A percentile compares a stretch with the other conserved stretches of the same genome.
These are phyloP conservation scores for Tetraodon nigroviridis DNA, from an alignment of 2,113 vertebrate species.

Conservation along the genomic window DNA sequence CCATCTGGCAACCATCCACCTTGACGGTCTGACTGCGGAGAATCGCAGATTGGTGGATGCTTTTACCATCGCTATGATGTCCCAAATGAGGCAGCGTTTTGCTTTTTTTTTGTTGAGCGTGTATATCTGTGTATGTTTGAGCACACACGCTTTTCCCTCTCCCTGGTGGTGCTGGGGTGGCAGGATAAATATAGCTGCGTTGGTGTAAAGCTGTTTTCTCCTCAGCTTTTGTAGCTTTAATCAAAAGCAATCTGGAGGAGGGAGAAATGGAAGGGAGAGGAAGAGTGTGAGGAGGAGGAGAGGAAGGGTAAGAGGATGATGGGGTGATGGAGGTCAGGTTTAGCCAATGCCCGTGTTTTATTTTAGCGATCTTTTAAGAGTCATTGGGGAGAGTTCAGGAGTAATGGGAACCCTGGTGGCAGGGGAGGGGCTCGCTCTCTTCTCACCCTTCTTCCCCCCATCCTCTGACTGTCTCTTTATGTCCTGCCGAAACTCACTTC, in stretches of 20 bases:
- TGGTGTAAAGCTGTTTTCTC: conserved; percentile 70
- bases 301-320: conserved; percentile 10
- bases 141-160: conserved; percentile 37
- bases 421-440: conserved; percentile 34
- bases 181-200: conserved; percentile 77
- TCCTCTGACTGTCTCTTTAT: conserved; percentile 29
- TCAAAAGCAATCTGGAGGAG: conserved; percentile 79
- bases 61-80: conserved; percentile 56
- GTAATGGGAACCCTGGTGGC: conserved; percentile 67
- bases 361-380: conserved; percentile 71
- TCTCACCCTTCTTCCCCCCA: conserved; percentile 20
- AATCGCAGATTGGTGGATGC: conserved; percentile 59
- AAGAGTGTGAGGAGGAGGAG: conserved; percentile 1
- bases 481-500: conserved; percentile 30
- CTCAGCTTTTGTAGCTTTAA: conserved; percentile 75
- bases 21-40: conserved; percentile 42
- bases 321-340: conserved; percentile 6
- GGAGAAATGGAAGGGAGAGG: conserved; percentile 49
- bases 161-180: conserved; percentile 67
- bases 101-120: conserved; percentile 31
- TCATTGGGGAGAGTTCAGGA: conserved; percentile 65
- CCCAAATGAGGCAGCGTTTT: conserved; percentile 53
- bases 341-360: conserved; percentile 67
- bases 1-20: conserved; percentile 37
- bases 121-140: conserved; percentile 20